Evolutionary conservation across 2,113 vertebrate genomes (phyloP).

Genomic region (Motacilla tschutschensis): DNA sequence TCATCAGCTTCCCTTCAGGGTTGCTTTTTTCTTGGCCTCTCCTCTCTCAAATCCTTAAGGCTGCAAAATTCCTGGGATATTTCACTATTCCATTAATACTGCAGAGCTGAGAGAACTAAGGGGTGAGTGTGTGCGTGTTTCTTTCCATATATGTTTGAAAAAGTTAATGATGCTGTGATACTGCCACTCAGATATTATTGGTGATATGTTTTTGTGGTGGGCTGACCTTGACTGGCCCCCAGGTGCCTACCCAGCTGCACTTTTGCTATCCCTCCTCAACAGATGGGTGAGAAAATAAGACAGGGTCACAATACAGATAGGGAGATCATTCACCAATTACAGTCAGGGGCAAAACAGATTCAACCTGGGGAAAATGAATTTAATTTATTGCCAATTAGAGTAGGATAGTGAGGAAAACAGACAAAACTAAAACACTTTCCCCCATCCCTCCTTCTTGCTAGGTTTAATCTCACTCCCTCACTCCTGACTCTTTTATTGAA

Average conservation of each 20-base stretch:
- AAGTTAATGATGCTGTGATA: not conserved
- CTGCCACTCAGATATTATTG: not conserved
- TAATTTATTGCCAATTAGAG: not conserved
- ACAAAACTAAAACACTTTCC: not conserved
- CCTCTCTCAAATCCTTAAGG: not conserved
- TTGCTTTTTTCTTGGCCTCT: not conserved
- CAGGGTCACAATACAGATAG: accelerated
- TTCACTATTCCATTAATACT: not conserved
- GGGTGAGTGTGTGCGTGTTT: not conserved
- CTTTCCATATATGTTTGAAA: not conserved
- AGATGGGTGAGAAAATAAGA: not conserved
- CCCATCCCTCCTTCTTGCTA: not conserved
- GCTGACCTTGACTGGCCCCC: not conserved
- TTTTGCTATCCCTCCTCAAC: not conserved
- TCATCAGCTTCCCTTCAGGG: not conserved
- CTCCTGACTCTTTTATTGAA: not conserved
- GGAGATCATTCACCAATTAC: not conserved
- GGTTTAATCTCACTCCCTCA: not conserved
- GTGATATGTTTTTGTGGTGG: not conserved
- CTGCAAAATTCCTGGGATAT: not conserved
- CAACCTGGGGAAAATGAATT: not conserved
- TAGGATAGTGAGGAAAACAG: not conserved
- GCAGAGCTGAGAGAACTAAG: not conserved
- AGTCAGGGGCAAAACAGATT: not conserved
- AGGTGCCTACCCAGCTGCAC: not conserved